Conservation (phyloP, 2,797 vertebrate species). For the Sebastes itinus region DNA sequence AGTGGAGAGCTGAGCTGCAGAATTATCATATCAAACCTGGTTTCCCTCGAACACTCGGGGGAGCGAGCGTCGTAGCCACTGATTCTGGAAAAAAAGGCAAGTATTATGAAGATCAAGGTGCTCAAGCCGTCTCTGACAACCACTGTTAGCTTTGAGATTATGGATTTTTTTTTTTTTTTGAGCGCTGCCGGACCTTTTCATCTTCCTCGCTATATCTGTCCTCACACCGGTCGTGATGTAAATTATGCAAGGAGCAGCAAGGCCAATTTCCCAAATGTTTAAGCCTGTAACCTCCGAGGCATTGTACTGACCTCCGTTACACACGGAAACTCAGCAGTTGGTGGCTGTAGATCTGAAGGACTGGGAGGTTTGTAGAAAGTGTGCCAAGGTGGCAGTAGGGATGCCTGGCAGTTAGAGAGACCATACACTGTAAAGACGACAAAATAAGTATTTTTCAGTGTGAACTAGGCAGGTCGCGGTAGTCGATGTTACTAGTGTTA, state of each 20-base stretch:
- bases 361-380: neutral
- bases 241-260: slow-evolving; percentile 67
- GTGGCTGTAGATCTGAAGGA: slow-evolving; percentile 26
- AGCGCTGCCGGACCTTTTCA: slow-evolving; percentile 55
- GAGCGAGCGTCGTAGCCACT: slow-evolving; percentile 41
- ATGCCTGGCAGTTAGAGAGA: neutral
- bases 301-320: slow-evolving; percentile 40
- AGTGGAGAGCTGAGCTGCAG: slow-evolving; percentile 68
- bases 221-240: slow-evolving; percentile 36
- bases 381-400: neutral
- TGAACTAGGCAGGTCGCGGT: neutral
- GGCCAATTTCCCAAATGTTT: slow-evolving; percentile 69
- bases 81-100: slow-evolving; percentile 47
- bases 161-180: neutral
- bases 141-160: slow-evolving; percentile 68
- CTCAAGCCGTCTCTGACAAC: slow-evolving; percentile 59
- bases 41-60: slow-evolving; percentile 65
- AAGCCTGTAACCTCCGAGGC: slow-evolving; percentile 58
- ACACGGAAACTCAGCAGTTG: slow-evolving; percentile 28
- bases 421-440: neutral
- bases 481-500: no score
- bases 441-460: neutral
- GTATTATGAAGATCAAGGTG: slow-evolving; percentile 75
- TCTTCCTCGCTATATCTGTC: slow-evolving; percentile 58
- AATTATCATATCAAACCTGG: slow-evolving; percentile 85